Base-by-base conservation (phyloP, 2,797 vertebrate species). In the Poeciliopsis turneri region DNA sequence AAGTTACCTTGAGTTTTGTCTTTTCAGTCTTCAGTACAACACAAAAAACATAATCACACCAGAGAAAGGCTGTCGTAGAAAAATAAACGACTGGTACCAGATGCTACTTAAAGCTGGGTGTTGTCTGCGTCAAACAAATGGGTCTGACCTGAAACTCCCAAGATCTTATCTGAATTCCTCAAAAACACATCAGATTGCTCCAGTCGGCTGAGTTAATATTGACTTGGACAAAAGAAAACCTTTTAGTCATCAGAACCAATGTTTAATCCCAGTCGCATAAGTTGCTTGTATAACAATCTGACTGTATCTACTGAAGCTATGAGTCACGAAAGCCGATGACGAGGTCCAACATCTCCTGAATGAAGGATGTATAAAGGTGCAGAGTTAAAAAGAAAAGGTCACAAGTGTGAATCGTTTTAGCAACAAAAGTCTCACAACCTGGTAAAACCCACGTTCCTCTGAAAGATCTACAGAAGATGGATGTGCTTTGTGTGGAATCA, bases 151-250 rank as follows among this genome's bases (percentile, higher is more conserved):
- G 47, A 84, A 90, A 75, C 23, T 76, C 70, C 55, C 55, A 78
- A 88, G 86, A 89, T 91, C 83, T 74, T 83, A 88, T 92, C 89
- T 70, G 81, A 83, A 79, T 41, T 64, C 69, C 75, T 70, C 79
- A 57, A 80, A 83, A 90, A 74, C 81, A 57, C 47, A 75, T 77
- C 74, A 75, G 18, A 4, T 64, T 75, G 23, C 71, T 33, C 43
- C 84, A 77, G 82, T 72, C 25, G 72, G 45, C 43, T n/a, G n/a
- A 51, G 41, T 53, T 76, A 84, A 51, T 81, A 45, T 79, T 55
- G 46, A 81, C 74, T 28, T 45, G 49, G 8, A 72, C 57, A 55
- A 70, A 71, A 7, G 13, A 20, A 86, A 83, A 72, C 36, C 1
- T 61, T 71, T 68, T 3, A 43, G 30, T 45, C 23, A 77, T 70